These are phyloP conservation scores for Danio rerio DNA, from an alignment of 2,113 vertebrate species.

Conservation along the genomic window DNA sequence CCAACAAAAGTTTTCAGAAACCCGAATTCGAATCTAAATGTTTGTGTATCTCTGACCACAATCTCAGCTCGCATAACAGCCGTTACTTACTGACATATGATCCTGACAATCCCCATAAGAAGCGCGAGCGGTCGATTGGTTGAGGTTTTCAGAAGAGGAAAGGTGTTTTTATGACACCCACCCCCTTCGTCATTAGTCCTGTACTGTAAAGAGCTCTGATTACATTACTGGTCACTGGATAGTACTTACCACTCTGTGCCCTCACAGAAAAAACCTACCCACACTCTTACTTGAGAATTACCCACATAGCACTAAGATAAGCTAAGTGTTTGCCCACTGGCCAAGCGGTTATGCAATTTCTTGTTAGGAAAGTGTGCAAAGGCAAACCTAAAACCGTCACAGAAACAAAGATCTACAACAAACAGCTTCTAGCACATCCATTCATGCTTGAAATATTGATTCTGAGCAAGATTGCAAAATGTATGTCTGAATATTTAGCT, in stretches of 20 bases:
- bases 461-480: not conserved
- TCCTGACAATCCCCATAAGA: not conserved
- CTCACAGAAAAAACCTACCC: not conserved
- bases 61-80: not conserved
- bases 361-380: too few species aligned
- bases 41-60: not conserved
- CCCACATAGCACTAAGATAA: not conserved
- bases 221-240: constrained; percentile 24
- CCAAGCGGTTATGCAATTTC: not conserved
- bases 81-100: not conserved
- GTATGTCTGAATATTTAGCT: not conserved
- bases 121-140: not conserved
- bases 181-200: not conserved
- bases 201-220: constrained; percentile 4
- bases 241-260: constrained; percentile 2
- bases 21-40: not conserved
- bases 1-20: too few species aligned
- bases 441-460: not conserved
- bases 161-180: not conserved
- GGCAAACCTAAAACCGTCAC: not conserved
- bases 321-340: not conserved
- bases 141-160: not conserved
- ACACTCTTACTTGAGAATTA: not conserved
- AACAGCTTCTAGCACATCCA: not conserved
- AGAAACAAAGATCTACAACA: not conserved